Evolutionary conservation across 2,888 invertebrate species (phyloP), one percentile per base, ranked within the genome.

Genomic region (Polydrusus tereticollis): DNA sequence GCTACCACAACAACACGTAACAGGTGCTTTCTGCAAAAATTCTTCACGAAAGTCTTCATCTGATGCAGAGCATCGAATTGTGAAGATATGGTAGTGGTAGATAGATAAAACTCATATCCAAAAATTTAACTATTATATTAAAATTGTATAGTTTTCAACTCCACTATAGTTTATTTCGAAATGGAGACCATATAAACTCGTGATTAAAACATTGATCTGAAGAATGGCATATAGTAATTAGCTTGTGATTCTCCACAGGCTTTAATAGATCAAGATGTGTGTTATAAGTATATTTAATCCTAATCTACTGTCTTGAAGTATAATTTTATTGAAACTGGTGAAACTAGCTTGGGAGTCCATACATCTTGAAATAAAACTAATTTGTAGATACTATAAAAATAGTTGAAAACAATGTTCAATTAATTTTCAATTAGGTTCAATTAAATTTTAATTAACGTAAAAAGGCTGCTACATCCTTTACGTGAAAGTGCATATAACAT

Each of bases 11-110:
- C 29, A 26, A 59, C 50, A 59, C 65, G 59, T 71, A 71, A 66
- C 71, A 71, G 71, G 66, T 71, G 71, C 41, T 71, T 66, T 69
- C 69, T 64, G 63, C 69, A 57, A 43, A 45, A 63, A 36, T 62
- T 45, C 62, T 47, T 55, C 63, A 69, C 10, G 69, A 63, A 69
- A 63, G 64, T 69, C 33, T 67, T 67, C 68, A 59, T 68, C 60
- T 60, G 45, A 45, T 29, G 33, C 18, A 14, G 20, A 33, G 23
- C 21, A 59, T 66, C 16, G 58, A 66, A 21, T 3, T 14, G n/a
- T 18, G 43, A 45, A 47, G 57, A 66, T 47, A 3, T 8, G 29
- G n/a, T n/a, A n/a, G n/a, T n/a, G n/a, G n/a, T n/a, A n/a, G n/a
- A n/a, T n/a, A n/a, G n/a, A n/a, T 47, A 47, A 43, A 29, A 5